Conservation (phyloP, 2,113 vertebrate genomes). For the Dolichallabes microphthalmus region DNA sequence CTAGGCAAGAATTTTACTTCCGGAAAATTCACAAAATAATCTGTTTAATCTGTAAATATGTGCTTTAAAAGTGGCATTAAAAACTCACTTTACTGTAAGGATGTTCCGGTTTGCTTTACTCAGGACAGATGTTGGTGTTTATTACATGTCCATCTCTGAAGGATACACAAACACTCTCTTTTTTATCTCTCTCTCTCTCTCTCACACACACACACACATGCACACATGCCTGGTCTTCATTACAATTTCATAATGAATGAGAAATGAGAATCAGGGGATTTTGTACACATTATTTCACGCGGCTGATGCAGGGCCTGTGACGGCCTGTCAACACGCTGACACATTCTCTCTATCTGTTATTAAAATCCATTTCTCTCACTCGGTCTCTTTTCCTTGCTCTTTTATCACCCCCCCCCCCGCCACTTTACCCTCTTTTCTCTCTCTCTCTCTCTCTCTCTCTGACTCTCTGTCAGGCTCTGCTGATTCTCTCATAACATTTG, state of each 20-base stretch:
- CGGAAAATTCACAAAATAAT: background rate
- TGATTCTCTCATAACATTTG: slow-evolving; percentile 59
- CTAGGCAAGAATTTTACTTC: background rate
- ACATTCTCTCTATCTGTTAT: slow-evolving; percentile 48
- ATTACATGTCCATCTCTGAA: background rate
- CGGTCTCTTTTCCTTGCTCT: background rate
- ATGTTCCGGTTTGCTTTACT: background rate
- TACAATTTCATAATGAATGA: slow-evolving; percentile 47
- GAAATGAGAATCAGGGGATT: slow-evolving; percentile 39
- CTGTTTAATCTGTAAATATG: background rate
- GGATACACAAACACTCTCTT: background rate
- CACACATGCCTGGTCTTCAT: background rate
- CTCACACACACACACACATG: background rate
- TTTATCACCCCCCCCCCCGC: too few relatives aligned
- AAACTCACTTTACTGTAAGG: background rate
- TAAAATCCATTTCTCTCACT: slow-evolving; percentile 44
- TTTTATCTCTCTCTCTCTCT: too few relatives aligned
- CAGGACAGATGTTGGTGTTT: background rate
- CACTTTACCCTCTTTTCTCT: background rate
- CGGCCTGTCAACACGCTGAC: slow-evolving; percentile 52
- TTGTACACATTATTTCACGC: slow-evolving; percentile 47
- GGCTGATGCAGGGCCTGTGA: slow-evolving; percentile 51
- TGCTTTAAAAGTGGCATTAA: background rate
- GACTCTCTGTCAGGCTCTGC: slow-evolving; percentile 13
- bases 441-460: background rate